phyloP scores from a whole-genome alignment of 2,888 invertebrate genomes.

The Bedellia somnulentella region DNA sequence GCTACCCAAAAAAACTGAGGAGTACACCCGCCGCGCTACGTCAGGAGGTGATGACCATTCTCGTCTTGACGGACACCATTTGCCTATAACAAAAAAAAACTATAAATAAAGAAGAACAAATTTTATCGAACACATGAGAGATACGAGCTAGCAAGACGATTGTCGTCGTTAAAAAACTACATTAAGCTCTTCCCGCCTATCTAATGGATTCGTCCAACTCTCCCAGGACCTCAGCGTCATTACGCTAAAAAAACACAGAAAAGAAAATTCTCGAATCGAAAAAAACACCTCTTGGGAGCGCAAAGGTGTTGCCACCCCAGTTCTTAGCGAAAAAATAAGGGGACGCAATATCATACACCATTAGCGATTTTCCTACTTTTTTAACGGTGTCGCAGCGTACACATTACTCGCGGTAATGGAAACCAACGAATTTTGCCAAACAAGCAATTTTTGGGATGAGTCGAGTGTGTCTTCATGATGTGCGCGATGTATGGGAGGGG shows the following conservation, averaged over 20 bases:
- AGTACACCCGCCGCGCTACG: conserved; percentile 86
- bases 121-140: no score
- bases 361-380: conserved; percentile 61
- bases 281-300: conserved; percentile 52
- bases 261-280: conserved; percentile 24
- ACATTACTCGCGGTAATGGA: conserved; percentile 11
- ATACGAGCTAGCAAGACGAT: no score
- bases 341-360: conserved; percentile 65
- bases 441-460: conserved; percentile 3
- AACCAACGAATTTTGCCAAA: conserved; percentile 1
- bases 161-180: conserved; percentile 30
- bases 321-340: conserved; percentile 49
- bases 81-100: conserved; percentile 67
- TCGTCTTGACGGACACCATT: conserved; percentile 88
- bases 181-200: conserved; percentile 55
- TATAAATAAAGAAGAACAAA: conserved; percentile 10
- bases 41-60: conserved; percentile 89
- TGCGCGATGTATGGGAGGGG: no score
- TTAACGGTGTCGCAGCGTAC: conserved; percentile 56
- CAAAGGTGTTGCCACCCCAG: conserved; percentile 54
- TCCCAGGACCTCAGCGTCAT: conserved; percentile 51
- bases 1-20: conserved; percentile 92
- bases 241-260: conserved; percentile 45
- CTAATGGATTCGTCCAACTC: conserved; percentile 58
- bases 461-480: no score